Percentiles rank a stretch among this genome's conserved stretches.
phyloP scores from a whole-genome alignment of 2,797 vertebrate genomes.

The Zenarchopterus dispar region DNA sequence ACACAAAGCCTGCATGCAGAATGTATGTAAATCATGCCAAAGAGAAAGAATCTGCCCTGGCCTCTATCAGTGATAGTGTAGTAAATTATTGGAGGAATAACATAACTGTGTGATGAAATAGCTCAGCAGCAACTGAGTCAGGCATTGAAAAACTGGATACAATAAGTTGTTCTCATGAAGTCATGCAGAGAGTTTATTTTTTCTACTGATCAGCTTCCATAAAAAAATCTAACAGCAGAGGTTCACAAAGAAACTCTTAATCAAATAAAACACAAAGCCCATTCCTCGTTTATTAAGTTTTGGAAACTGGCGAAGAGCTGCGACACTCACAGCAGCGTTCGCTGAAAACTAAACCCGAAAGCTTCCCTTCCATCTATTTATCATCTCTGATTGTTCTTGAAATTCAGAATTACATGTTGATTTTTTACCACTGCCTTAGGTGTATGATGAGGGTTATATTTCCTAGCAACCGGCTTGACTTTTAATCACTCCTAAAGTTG shows the following conservation, averaged over 20 bases:
- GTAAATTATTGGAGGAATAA: constrained; percentile 50
- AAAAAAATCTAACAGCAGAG: constrained; percentile 16
- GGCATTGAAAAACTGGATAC: constrained; percentile 30
- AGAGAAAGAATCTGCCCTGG: constrained; percentile 40
- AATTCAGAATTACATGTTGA: constrained; percentile 16
- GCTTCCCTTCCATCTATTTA: not conserved
- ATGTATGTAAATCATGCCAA: constrained; percentile 56
- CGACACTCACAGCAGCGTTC: constrained; percentile 11
- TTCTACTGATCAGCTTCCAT: constrained; percentile 40
- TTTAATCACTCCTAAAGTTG: constrained; percentile 36
- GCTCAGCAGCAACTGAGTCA: constrained; percentile 40
- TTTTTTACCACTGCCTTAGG: constrained; percentile 26
- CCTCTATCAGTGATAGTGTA: constrained; percentile 34
- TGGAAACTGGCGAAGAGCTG: not conserved
- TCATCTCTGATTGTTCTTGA: constrained; percentile 24
- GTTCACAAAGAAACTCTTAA: constrained; percentile 29
- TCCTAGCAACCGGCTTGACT: constrained; percentile 19
- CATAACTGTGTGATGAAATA: constrained; percentile 47
- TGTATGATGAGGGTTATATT: constrained; percentile 28
- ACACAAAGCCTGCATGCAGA: constrained; percentile 41
- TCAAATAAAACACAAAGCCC: constrained; percentile 28
- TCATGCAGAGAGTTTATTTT: constrained; percentile 43
- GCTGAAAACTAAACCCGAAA: not conserved
- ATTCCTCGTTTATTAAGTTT: constrained; percentile 11
- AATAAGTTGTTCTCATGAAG: constrained; percentile 24